These are phyloP conservation scores for Halcyon senegalensis DNA, from an alignment of 2,113 vertebrate species.

Conservation along the genomic window DNA sequence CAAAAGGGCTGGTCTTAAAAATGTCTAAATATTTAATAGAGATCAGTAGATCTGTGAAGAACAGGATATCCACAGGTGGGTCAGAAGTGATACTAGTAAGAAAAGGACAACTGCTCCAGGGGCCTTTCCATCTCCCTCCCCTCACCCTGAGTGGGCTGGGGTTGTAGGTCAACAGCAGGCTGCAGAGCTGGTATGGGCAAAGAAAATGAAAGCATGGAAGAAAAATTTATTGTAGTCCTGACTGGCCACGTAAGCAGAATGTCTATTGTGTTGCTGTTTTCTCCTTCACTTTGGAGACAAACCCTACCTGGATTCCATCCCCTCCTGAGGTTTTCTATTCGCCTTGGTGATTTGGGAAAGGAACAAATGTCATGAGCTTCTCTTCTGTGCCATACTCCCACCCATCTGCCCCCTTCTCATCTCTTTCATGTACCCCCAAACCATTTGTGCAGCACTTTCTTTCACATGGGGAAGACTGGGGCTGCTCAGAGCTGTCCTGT, in stretches of 20 bases:
- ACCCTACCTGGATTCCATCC: not conserved
- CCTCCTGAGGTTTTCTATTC: not conserved
- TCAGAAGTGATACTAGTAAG: not conserved
- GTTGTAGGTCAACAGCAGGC: not conserved
- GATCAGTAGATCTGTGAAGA: not conserved
- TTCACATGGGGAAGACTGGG: not conserved
- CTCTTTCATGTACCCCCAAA: not conserved
- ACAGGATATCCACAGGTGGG: not conserved
- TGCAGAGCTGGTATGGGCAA: not conserved
- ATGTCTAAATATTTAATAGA: not conserved
- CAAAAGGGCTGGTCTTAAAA: not conserved
- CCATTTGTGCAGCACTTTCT: not conserved
- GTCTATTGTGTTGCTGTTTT: accelerated
- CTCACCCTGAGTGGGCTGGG: accelerated
- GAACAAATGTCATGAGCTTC: not conserved
- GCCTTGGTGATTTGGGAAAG: not conserved
- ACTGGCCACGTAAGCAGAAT: not conserved
- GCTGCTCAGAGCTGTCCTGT: not conserved
- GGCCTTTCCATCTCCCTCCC: not conserved
- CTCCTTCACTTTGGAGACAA: not conserved
- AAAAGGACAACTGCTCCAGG: not conserved
- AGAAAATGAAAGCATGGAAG: not conserved
- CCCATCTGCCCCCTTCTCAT: not conserved
- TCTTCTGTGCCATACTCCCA: not conserved
- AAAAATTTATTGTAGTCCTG: not conserved